Evolutionary conservation across 2,797 vertebrate genomes (phyloP).

Genomic region (Rhinella marina): DNA sequence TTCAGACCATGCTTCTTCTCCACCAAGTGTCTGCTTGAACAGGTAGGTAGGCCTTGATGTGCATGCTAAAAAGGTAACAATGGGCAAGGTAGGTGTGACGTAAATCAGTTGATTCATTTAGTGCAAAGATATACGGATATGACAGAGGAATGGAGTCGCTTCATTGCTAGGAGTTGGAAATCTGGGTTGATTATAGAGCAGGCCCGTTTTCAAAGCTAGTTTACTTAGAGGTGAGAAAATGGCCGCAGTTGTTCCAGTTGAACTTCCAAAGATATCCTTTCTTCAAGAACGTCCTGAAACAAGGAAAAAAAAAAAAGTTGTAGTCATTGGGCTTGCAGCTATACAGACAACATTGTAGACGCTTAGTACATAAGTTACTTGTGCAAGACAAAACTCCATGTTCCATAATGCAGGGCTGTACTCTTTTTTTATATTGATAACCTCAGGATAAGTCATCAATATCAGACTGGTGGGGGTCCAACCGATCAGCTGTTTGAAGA

Average conservation of each 20-base stretch:
- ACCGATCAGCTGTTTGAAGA: no score
- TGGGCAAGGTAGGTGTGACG: neutral
- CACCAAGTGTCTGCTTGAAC: constrained; percentile 1
- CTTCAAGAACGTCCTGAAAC: constrained; percentile 94
- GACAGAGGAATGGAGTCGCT: constrained; percentile 79
- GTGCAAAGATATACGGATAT: constrained; percentile 60
- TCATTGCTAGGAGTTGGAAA: constrained; percentile 72
- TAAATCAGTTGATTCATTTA: neutral
- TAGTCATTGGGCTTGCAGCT: neutral
- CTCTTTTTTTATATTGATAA: no score
- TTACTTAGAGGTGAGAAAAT: constrained; percentile 95
- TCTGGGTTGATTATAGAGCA: constrained; percentile 73
- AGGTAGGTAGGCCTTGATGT: neutral
- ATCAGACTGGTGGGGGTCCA: no score
- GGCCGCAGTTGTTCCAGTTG: constrained; percentile 99
- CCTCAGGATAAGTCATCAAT: no score
- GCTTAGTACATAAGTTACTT: no score
- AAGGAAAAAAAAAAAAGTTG: neutral
- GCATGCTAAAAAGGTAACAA: neutral
- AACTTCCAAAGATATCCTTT: constrained; percentile 98
- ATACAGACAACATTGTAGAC: neutral
- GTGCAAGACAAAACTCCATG: no score
- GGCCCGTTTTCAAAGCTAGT: constrained; percentile 77
- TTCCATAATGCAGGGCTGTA: no score
- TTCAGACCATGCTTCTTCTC: constrained; percentile 16